Base-by-base conservation (phyloP, 2,113 vertebrate genomes). In the Neolamprologus cancellatus region DNA sequence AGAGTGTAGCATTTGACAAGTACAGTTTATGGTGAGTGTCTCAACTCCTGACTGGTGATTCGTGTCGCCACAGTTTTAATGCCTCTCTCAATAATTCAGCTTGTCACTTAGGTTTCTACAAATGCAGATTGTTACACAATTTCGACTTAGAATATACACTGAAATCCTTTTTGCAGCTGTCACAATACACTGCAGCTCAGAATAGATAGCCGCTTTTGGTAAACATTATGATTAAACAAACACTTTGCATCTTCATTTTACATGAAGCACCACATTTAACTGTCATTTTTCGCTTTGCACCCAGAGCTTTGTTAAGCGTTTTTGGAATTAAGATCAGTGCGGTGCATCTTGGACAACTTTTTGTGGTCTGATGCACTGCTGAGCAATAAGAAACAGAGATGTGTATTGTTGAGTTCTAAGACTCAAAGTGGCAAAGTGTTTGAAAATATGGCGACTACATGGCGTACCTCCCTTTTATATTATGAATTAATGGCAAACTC, bases 161-260 rank as follows among this genome's bases (percentile, higher is more conserved):
- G n/a, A 54, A 91, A 87, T 88, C 78, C 83, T 92, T 85, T 90
- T 55, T 89, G 64, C 78, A 82, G 52, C 78, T 74, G 61, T 84
- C 88, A 81, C 28, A 32, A 8, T 66, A 41, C 61, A 81, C 88
- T 39, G 23, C 18, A 82, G 50, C 79, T 83, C 79, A 52, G 85
- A 85, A 32, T 9, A 23, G n/a, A 79, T 23, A 83, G 44, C 41
- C 11, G n/a, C 39, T 85, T 55, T 69, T 87, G 34, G 48, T 71
- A 80, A 88, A 88, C 48, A 74, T 48, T 66, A 44, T 30, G 17
- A 74, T 83, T 83, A 79, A 86, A 66, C 46, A 64, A 81, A 34
- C 14, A 39, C 81, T 83, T 81, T 85, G 87, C 57, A 76, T 91
- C 14, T 46, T 79, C 30, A 7, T 30, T 15, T 80, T 82, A 78